These are phyloP conservation scores for Pelobates cultripes DNA, from an alignment of 2,797 vertebrate genomes.

Conservation along the genomic window DNA sequence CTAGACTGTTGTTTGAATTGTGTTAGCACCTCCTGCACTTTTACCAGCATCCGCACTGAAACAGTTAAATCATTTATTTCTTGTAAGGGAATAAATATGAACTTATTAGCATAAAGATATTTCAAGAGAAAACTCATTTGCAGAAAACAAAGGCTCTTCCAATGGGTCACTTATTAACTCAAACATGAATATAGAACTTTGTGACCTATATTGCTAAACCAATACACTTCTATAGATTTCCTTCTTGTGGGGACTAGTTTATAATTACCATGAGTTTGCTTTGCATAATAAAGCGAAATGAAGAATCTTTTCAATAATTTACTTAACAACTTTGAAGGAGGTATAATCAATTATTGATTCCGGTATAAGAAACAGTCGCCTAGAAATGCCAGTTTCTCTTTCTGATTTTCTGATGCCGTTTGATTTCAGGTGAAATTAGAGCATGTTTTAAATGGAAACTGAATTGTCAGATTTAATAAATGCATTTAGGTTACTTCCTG, in stretches of 20 bases:
- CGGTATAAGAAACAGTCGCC: slow-evolving; percentile 15
- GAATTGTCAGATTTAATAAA: too few species aligned
- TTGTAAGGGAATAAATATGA: not conserved
- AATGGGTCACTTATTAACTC: not conserved
- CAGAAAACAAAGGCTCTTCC: not conserved
- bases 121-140: not conserved
- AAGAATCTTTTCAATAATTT: slow-evolving; percentile 40
- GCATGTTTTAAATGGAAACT: not conserved
- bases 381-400: not conserved
- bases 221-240: slow-evolving; percentile 24
- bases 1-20: too few species aligned
- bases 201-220: slow-evolving; percentile 1
- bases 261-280: slow-evolving; percentile 28
- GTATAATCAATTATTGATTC: slow-evolving; percentile 46
- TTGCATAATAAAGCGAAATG: slow-evolving; percentile 28
- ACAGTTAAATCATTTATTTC: too few species aligned
- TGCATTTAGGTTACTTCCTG: too few species aligned
- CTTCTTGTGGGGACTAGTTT: slow-evolving; percentile 27
- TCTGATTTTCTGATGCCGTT: not conserved
- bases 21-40: too few species aligned
- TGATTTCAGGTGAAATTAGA: slow-evolving; percentile 15
- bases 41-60: too few species aligned
- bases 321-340: slow-evolving; percentile 28
- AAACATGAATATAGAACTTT: slow-evolving; percentile 31
- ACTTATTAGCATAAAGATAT: not conserved